A percentile compares a stretch with the other conserved stretches of the same genome.
Evolutionary conservation across 1,140 invertebrate genomes (phyloP).

Genomic region (Calosoma granatense): DNA sequence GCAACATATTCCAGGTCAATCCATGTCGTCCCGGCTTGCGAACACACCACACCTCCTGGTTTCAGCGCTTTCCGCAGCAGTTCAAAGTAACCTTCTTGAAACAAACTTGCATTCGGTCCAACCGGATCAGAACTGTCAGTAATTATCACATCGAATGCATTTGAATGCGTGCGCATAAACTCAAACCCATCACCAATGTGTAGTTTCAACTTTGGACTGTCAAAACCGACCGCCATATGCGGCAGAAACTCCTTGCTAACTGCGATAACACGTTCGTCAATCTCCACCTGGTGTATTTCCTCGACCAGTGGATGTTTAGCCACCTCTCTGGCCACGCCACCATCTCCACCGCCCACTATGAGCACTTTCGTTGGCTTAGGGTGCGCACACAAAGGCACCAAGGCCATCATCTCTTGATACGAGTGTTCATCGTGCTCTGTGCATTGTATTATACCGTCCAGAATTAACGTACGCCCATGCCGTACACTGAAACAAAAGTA

Average conservation of each 20-base stretch:
- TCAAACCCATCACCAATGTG: slow-evolving; percentile 91
- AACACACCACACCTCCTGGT: slow-evolving; percentile 84
- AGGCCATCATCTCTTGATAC: slow-evolving; percentile 98
- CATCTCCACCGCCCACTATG: slow-evolving; percentile 96
- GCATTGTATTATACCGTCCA: slow-evolving; percentile 96
- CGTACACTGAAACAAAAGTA: slow-evolving; percentile 50
- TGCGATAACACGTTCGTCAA: slow-evolving; percentile 86
- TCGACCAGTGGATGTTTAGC: slow-evolving; percentile 87
- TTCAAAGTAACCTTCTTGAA: slow-evolving; percentile 80
- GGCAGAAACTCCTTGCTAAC: slow-evolving; percentile 85
- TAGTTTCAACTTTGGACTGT: slow-evolving; percentile 71
- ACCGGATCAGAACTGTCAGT: slow-evolving; percentile 97
- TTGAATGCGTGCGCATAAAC: slow-evolving; percentile 78
- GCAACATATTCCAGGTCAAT: slow-evolving; percentile 69
- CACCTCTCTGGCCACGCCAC: slow-evolving; percentile 90
- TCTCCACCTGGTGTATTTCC: slow-evolving; percentile 78
- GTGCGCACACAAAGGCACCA: slow-evolving; percentile 86
- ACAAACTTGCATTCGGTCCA: slow-evolving; percentile 63
- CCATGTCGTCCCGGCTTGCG: slow-evolving; percentile 88
- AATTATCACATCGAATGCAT: slow-evolving; percentile 94
- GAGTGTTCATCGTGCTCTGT: slow-evolving; percentile 94
- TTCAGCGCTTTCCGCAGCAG: slow-evolving; percentile 74
- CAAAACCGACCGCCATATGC: slow-evolving; percentile 79
- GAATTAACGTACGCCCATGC: slow-evolving; percentile 78
- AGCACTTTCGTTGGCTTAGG: slow-evolving; percentile 84